A percentile compares a stretch with the other conserved stretches of the same genome.
phyloP scores from a whole-genome alignment of 1,140 invertebrate genomes.

The Trinorchestia longiramus region DNA sequence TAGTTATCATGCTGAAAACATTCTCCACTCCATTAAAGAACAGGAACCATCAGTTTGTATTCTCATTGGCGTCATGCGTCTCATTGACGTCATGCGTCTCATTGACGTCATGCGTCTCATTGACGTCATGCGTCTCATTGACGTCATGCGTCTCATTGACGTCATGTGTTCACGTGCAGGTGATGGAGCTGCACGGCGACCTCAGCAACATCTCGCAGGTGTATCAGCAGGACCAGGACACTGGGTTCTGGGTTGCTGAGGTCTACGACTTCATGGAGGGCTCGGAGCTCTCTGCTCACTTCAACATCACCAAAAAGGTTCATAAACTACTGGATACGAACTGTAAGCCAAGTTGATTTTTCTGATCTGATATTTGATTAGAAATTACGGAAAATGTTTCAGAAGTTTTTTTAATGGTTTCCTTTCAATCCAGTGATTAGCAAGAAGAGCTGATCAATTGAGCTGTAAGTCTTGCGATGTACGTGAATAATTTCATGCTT shows the following conservation, averaged over 20 bases:
- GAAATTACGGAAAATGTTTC: neutral
- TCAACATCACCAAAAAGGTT: constrained; percentile 29
- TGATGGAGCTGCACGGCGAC: constrained; percentile 31
- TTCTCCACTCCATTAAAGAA: too few relatives aligned
- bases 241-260: constrained; percentile 33
- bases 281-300: constrained; percentile 47
- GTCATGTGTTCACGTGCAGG: neutral
- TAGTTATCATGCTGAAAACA: too few relatives aligned
- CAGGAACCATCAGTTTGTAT: too few relatives aligned
- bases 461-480: neutral
- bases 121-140: too few relatives aligned
- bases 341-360: neutral
- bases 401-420: neutral
- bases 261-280: neutral
- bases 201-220: constrained; percentile 16
- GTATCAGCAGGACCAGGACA: constrained; percentile 16
- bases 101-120: too few relatives aligned
- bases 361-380: neutral
- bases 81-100: too few relatives aligned
- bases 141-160: too few relatives aligned
- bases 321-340: neutral
- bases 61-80: too few relatives aligned
- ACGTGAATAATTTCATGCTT: neutral
- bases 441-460: neutral
- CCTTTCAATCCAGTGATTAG: neutral